Evolutionary conservation across 2,113 vertebrate species (phyloP).

Genomic region (Motacilla tschutschensis): DNA sequence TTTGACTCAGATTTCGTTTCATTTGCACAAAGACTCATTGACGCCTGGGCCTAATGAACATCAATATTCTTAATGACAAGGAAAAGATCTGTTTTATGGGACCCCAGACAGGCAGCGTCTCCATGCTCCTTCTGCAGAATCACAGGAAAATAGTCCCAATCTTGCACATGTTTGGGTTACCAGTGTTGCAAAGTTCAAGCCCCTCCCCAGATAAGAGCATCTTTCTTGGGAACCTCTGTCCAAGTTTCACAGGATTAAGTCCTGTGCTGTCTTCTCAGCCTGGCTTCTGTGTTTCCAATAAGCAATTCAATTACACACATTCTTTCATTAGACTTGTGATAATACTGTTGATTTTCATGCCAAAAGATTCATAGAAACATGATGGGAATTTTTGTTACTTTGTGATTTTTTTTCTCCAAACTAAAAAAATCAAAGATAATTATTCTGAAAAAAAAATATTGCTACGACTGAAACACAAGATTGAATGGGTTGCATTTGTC

Average conservation of each 20-base stretch:
- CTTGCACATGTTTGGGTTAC: neutral
- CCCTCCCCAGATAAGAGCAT: constrained; percentile 7
- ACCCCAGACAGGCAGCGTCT: constrained; percentile 74
- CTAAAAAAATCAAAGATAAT: neutral
- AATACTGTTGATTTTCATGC: constrained; percentile 35
- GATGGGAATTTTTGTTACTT: constrained; percentile 22
- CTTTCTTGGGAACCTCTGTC: constrained; percentile 21
- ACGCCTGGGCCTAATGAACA: constrained; percentile 89
- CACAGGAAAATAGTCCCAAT: constrained; percentile 26
- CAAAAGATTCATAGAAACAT: constrained; percentile 42
- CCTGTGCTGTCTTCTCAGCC: neutral
- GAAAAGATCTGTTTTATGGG: constrained; percentile 83
- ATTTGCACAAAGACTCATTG: constrained; percentile 95
- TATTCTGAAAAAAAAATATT: neutral
- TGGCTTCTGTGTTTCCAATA: constrained; percentile 49
- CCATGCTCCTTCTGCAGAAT: constrained; percentile 55
- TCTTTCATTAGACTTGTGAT: constrained; percentile 47
- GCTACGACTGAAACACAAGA: neutral
- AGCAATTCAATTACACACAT: constrained; percentile 28
- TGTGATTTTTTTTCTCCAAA: neutral
- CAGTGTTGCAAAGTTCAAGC: neutral
- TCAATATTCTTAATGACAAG: constrained; percentile 94
- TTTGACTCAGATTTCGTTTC: constrained; percentile 92
- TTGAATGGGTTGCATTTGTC: neutral
- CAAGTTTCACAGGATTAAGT: constrained; percentile 43